phyloP scores from a whole-genome alignment of 2,888 invertebrate species.

The Rotaria macrura region DNA sequence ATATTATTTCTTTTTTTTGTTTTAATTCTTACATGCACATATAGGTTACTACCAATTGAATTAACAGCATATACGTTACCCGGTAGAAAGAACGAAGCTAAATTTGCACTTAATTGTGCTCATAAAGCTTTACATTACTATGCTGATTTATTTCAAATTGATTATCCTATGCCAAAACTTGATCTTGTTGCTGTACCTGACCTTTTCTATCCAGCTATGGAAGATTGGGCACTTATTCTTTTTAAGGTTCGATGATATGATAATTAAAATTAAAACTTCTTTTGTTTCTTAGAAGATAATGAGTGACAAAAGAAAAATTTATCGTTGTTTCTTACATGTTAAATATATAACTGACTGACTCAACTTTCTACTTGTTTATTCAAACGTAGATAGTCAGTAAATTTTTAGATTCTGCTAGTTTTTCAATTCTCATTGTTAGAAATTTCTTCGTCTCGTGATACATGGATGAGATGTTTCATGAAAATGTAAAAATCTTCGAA shows the following conservation, averaged over 20 bases:
- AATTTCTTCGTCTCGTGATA: too few relatives aligned
- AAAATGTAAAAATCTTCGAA: too few relatives aligned
- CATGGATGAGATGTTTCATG: too few relatives aligned
- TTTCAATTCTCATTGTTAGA: too few relatives aligned
- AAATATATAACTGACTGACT: too few relatives aligned
- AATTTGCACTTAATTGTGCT: slow-evolving; percentile 13
- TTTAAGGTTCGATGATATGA: not conserved
- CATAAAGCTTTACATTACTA: not conserved
- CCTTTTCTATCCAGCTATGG: not conserved
- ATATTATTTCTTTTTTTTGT: not conserved
- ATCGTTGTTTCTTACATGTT: too few relatives aligned
- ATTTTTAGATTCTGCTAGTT: too few relatives aligned
- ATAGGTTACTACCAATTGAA: not conserved
- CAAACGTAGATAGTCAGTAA: too few relatives aligned
- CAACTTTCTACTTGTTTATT: too few relatives aligned
- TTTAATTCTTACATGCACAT: not conserved
- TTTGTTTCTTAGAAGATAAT: too few relatives aligned
- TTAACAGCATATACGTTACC: not conserved
- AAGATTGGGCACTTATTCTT: not conserved
- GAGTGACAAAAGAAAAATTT: too few relatives aligned
- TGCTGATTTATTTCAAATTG: slow-evolving; percentile 11
- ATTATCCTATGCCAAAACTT: not conserved
- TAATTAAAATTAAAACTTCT: not conserved
- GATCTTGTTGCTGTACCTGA: slow-evolving; percentile 6
- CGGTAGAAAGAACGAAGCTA: not conserved